Percentiles rank a stretch among this genome's conserved stretches.
phyloP scores from a whole-genome alignment of 2,113 vertebrate species.

The Dipodomys ordii region DNA sequence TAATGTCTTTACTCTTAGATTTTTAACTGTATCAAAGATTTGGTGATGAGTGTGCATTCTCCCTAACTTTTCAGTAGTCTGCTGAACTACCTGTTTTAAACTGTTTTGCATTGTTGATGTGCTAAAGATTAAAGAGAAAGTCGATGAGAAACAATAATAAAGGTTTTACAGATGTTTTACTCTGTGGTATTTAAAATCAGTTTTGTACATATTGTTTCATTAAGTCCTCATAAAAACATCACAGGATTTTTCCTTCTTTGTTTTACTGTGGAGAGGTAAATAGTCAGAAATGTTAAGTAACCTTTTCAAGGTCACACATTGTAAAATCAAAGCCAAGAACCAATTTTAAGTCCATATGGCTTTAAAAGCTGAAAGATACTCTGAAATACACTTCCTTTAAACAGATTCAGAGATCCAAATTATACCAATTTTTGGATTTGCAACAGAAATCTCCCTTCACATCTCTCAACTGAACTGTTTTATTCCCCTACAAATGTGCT shows the following conservation, averaged over 20 bases:
- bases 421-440: conserved; percentile 9
- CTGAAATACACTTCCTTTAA: not conserved
- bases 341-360: not conserved
- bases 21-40: not conserved
- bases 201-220: conserved; percentile 6
- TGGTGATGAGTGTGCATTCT: not conserved
- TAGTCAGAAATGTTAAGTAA: not conserved
- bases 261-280: conserved; percentile 4
- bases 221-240: not conserved
- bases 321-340: not conserved
- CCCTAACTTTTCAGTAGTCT: not conserved
- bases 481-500: not conserved
- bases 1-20: not conserved
- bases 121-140: not conserved
- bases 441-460: not conserved
- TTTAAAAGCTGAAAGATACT: not conserved
- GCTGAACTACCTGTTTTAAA: not conserved
- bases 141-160: not conserved
- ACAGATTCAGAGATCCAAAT: not conserved
- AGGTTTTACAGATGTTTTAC: not conserved
- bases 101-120: not conserved
- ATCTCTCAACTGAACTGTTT: not conserved
- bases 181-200: not conserved
- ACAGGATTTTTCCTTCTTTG: not conserved
- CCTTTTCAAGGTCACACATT: not conserved